Evolutionary conservation across 2,888 invertebrate genomes (phyloP).

Genomic region (Priocnemis perturbator): DNA sequence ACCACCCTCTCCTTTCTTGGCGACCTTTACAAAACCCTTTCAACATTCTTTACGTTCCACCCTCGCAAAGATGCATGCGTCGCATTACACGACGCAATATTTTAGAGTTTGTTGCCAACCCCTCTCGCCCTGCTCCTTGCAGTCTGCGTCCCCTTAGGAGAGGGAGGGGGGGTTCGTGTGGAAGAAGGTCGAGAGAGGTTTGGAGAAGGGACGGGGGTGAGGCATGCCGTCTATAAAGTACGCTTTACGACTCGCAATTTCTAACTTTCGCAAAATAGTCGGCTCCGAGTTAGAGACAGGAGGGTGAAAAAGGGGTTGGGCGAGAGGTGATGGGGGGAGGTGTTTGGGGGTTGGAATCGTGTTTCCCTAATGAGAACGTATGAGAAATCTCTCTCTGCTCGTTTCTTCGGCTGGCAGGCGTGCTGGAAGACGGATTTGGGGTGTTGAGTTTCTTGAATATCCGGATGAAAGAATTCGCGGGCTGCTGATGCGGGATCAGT

Average conservation of each 20-base stretch:
- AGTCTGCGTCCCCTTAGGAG: background rate
- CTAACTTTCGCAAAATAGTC: constrained; percentile 61
- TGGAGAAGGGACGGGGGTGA: constrained; percentile 13
- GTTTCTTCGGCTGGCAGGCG: background rate
- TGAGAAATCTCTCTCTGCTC: background rate
- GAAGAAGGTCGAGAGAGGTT: no score
- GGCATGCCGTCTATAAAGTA: constrained; percentile 62
- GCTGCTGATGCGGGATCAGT: no score
- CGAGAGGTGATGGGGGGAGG: background rate
- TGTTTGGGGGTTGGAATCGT: background rate
- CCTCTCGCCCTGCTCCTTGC: constrained; percentile 20
- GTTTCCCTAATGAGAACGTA: no score
- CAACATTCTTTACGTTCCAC: background rate
- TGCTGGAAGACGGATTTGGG: no score
- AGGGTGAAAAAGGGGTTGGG: background rate
- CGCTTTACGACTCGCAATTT: constrained; percentile 68
- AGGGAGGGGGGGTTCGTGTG: no score
- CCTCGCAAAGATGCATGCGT: constrained; percentile 57
- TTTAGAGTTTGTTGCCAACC: constrained; percentile 61
- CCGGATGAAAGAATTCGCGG: no score
- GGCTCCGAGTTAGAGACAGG: constrained; percentile 2
- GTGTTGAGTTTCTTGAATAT: no score
- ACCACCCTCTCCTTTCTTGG: background rate
- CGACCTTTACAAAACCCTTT: background rate
- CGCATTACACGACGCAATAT: constrained; percentile 67